Base-by-base conservation (phyloP, 2,888 invertebrate species). In the Junonia oenone region DNA sequence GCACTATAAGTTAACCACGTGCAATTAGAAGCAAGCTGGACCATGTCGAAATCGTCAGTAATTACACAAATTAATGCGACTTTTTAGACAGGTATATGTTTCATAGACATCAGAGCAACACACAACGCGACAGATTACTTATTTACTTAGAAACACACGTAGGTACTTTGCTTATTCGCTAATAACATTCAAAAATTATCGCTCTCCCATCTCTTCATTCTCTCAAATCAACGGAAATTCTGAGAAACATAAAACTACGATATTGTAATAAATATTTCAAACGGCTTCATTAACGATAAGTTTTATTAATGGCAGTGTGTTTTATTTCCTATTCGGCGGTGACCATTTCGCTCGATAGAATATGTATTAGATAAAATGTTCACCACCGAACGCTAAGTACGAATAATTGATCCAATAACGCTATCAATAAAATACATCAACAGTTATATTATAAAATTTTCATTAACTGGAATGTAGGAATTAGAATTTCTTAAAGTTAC, bases 401-500 rank as follows among this genome's bases (percentile, higher is more conserved):
- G 75, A 85, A 78, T 84, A 85, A 85, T 86, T 87, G 83, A 80
- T 84, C 80, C 77, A 63, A 74, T 78, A 78, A 68, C 62, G 67
- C 66, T 72, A 69, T 66, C 64, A 64, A 68, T 72, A 71, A 63
- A 70, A 66, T 69, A 75, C 68, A 65, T 68, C 70, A 73, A 75
- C 70, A 77, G 65, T 70, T 69, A 65, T 62, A 63, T 58, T 58
- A 58, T 65, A 63, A 64, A 63, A 58, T 64, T 38, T 65, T 61
- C 59, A 65, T 66, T 66, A 64, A 65, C 61, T 78, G 76, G 78
- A 79, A 79, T 79, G 78, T 77, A 74, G 68, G 71, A 73, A 61
- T 58, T 51, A 61, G 55, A 62, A 56, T 59, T 51, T 53, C 56
- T 61, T 56, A 58, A 29, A 51, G 33, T 14, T 35, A 55, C 19